These are phyloP conservation scores for Oxygymnocypris stewartii DNA, from an alignment of 2,113 vertebrate genomes.

Conservation along the genomic window DNA sequence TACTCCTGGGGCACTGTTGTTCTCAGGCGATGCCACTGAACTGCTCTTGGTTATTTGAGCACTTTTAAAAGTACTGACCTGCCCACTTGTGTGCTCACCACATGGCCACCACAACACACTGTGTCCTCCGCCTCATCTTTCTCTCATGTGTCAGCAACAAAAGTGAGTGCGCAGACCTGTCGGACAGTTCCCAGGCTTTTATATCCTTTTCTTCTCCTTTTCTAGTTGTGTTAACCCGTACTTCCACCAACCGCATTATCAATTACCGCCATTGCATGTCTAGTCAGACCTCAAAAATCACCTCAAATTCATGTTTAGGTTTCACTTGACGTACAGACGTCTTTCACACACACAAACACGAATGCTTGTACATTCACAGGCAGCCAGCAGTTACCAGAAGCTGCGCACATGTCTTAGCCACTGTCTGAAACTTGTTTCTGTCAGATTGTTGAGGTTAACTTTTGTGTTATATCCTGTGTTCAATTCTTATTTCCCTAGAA, in stretches of 20 bases:
- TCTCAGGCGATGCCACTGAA: background rate
- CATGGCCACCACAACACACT: constrained; percentile 8
- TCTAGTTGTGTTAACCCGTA: constrained; percentile 10
- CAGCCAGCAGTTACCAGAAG: constrained; percentile 53
- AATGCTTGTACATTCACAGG: constrained; percentile 46
- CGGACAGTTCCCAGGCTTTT: constrained; percentile 62
- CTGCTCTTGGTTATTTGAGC: background rate
- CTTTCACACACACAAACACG: constrained; percentile 45
- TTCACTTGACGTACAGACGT: constrained; percentile 43
- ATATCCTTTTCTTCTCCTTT: constrained; percentile 54
- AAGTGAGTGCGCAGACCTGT: background rate
- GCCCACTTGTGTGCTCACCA: constrained; percentile 10
- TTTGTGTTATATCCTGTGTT: constrained; percentile 56
- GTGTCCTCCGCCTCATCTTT: background rate
- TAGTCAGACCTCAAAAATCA: constrained; percentile 54
- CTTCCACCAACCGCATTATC: constrained; percentile 42
- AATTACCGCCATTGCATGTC: constrained; percentile 43
- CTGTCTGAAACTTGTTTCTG: constrained; percentile 28
- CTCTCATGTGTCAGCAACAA: constrained; percentile 39
- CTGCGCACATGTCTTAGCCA: constrained; percentile 24
- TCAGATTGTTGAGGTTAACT: constrained; percentile 40
- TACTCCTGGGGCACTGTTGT: constrained; percentile 12
- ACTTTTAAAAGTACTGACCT: background rate
- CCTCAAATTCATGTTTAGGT: constrained; percentile 51
- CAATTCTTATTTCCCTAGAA: constrained; percentile 49